Evolutionary conservation across 2,888 invertebrate species (phyloP).

Genomic region (Oligia latruncula): DNA sequence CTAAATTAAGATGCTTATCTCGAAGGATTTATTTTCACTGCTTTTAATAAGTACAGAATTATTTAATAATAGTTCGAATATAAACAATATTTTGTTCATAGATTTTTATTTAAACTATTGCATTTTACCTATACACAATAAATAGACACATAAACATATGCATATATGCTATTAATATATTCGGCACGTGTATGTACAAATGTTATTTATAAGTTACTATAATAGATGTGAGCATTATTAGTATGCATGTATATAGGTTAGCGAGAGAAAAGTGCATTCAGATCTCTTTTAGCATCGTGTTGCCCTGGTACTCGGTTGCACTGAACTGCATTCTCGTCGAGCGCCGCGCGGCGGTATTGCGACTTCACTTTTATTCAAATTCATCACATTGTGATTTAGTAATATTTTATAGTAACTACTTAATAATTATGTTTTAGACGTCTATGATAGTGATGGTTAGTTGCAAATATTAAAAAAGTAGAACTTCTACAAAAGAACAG

Average conservation of each 20-base stretch:
- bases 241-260: slow-evolving; percentile 29
- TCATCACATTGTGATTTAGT: slow-evolving; percentile 11
- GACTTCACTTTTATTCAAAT: slow-evolving; percentile 39
- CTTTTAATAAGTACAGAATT: background rate
- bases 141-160: background rate
- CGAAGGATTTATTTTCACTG: background rate
- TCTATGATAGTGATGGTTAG: background rate
- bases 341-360: slow-evolving; percentile 60
- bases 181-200: slow-evolving; percentile 42
- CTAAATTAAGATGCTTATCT: slow-evolving; percentile 7
- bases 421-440: background rate
- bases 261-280: slow-evolving; percentile 73
- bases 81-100: background rate
- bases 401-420: background rate
- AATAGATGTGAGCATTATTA: slow-evolving; percentile 26
- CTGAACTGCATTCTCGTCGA: slow-evolving; percentile 80
- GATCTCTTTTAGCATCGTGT: slow-evolving; percentile 73
- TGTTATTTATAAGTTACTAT: slow-evolving; percentile 40
- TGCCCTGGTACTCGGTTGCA: slow-evolving; percentile 84
- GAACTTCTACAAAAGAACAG: background rate
- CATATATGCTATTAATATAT: slow-evolving; percentile 30
- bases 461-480: background rate
- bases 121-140: background rate
- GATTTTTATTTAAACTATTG: background rate
- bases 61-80: background rate